Evolutionary conservation across 2,113 vertebrate species (phyloP), one percentile per base, ranked within the genome.

Genomic region (Girardinichthys multiradiatus): DNA sequence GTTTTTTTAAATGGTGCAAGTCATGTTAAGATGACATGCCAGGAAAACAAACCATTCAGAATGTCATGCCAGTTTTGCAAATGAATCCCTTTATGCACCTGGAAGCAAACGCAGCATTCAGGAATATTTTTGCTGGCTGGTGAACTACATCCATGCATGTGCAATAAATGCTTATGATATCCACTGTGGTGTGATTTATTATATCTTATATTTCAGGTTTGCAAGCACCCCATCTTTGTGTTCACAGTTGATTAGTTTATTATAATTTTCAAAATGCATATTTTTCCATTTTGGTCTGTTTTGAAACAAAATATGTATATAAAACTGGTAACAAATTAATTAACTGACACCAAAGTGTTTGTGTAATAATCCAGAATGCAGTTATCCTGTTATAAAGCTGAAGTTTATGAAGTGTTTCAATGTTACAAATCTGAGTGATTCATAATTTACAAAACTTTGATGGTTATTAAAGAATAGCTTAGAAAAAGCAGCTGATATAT

Each of bases 81-180:
- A 30, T 74, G 9, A 57, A 69, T 72, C 8, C n/a, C 1, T 37
- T 26, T 19, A 0, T 42, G 28, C 21, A 4, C 42, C 10, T 21
- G 33, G 37, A 4, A 35, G 33, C 10, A 48, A 1, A 54, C 31
- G 24, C 11, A 4, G 3, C 39, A 68, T 71, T 21, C 42, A 37
- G 7, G 60, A 60, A 27, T 2, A 39, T 15, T 26, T 61, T 0
- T 39, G 45, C 48, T 60, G 14, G 51, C 35, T 21, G 17, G 31
- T 8, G 29, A 31, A 42, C 27, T 12, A 3, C 61, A 70, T 29
- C 54, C 39, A 57, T 33, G 15, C 27, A 63, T 35, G 19, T 37
- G 10, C 35, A 60, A 6, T 45, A 26, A 62, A 66, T 37, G 58
- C 51, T 64, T n/a, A 35, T 71, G 45, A 73, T 60, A 33, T 72